A percentile compares a stretch with the other conserved stretches of the same genome.
phyloP scores from a whole-genome alignment of 1,140 invertebrate genomes.

The Phymorhynchus buccinoides region DNA sequence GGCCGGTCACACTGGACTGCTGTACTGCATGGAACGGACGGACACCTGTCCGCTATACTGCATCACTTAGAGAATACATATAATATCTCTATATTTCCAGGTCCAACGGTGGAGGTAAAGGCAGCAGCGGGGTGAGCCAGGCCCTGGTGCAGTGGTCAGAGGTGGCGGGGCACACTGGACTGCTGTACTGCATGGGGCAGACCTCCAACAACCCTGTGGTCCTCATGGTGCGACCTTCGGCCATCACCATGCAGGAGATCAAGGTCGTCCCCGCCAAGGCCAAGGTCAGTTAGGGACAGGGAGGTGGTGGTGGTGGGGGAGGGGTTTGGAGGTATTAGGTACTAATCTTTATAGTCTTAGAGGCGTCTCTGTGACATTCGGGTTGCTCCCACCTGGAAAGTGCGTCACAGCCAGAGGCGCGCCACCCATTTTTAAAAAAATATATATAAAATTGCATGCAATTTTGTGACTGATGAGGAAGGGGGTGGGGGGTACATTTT shows the following conservation, averaged over 20 bases:
- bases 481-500: too few species aligned
- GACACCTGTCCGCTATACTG: too few species aligned
- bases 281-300: conserved; percentile 74
- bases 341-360: too few species aligned
- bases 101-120: conserved; percentile 69
- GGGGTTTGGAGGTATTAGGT: too few species aligned
- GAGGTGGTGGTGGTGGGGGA: background rate
- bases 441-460: too few species aligned
- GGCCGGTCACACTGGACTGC: conserved; percentile 91
- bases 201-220: conserved; percentile 93
- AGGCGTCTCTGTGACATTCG: too few species aligned
- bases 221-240: conserved; percentile 91
- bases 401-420: too few species aligned
- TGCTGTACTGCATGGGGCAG: conserved; percentile 93
- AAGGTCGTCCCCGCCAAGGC: conserved; percentile 90
- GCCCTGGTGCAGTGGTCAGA: conserved; percentile 97
- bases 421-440: too few species aligned
- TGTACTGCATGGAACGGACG: too few species aligned
- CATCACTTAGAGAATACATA: too few species aligned
- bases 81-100: conserved; percentile 41
- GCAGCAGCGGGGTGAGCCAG: conserved; percentile 76
- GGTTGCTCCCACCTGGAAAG: too few species aligned
- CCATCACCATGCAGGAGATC: conserved; percentile 92
- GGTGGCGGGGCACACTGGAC: conserved; percentile 92
- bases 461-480: too few species aligned